These are phyloP conservation scores for Myopa tessellatipennis DNA, from an alignment of 2,888 invertebrate genomes.

Conservation along the genomic window DNA sequence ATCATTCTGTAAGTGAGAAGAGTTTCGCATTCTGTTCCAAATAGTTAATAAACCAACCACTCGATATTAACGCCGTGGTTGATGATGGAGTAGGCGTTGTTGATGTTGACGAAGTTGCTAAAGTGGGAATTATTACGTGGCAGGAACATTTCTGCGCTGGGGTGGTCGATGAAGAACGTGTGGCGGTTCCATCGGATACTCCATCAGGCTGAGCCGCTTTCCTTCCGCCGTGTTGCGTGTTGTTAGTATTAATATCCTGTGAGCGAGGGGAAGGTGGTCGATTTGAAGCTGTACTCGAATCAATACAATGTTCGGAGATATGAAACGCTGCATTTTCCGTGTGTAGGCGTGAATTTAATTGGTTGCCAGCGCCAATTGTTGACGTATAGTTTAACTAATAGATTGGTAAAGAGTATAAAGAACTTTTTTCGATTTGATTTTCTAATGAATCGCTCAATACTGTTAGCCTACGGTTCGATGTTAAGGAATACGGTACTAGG, in stretches of 20 bases:
- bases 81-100: slow-evolving; percentile 50
- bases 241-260: neutral
- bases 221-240: slow-evolving; percentile 9
- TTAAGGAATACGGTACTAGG: neutral
- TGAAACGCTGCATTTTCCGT: slow-evolving; percentile 16
- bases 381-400: slow-evolving; percentile 20
- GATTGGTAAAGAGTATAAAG: neutral
- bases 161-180: slow-evolving; percentile 12
- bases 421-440: too few relatives aligned
- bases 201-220: neutral
- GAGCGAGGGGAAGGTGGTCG: slow-evolving; percentile 14
- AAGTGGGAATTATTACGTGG: slow-evolving; percentile 44
- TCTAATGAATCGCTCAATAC: too few relatives aligned
- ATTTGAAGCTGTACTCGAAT: slow-evolving; percentile 23
- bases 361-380: slow-evolving; percentile 7
- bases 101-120: slow-evolving; percentile 34
- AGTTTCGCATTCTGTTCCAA: neutral
- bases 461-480: too few relatives aligned
- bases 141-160: slow-evolving; percentile 47
- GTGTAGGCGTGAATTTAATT: slow-evolving; percentile 9
- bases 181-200: neutral
- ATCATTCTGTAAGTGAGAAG: neutral
- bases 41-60: slow-evolving; percentile 43
- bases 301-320: neutral
- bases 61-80: slow-evolving; percentile 40